A percentile compares a stretch with the other conserved stretches of the same genome.
Evolutionary conservation across 2,888 invertebrate species (phyloP).

Genomic region (Malacosoma neustria): DNA sequence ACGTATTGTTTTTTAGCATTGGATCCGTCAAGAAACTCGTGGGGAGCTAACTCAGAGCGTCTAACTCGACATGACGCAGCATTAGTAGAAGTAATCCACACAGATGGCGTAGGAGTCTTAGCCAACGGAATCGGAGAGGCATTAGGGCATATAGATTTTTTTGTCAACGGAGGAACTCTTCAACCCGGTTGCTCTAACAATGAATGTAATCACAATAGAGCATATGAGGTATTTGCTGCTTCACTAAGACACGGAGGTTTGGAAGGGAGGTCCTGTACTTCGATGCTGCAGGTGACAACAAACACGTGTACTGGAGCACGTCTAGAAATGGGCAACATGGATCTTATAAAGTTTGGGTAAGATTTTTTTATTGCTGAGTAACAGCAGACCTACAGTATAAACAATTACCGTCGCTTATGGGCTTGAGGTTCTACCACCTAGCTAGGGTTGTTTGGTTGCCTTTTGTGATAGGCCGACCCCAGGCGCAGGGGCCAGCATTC

Average conservation of each 20-base stretch:
- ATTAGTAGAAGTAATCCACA: constrained; percentile 52
- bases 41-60: constrained; percentile 26
- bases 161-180: constrained; percentile 87
- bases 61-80: constrained; percentile 28
- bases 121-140: constrained; percentile 79
- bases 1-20: constrained; percentile 30
- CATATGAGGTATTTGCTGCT: constrained; percentile 37
- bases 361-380: constrained; percentile 9
- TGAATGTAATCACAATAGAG: constrained; percentile 36
- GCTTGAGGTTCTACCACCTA: too few species aligned
- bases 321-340: constrained; percentile 30
- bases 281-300: constrained; percentile 19
- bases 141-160: constrained; percentile 90
- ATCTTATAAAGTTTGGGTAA: constrained; percentile 30
- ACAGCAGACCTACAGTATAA: too few species aligned
- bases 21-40: constrained; percentile 32
- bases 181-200: constrained; percentile 59
- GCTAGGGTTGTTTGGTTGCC: too few species aligned
- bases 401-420: too few species aligned
- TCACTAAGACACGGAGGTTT: constrained; percentile 23
- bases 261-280: constrained; percentile 26
- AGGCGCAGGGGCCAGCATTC: too few species aligned
- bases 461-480: too few species aligned
- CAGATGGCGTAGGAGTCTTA: constrained; percentile 30
- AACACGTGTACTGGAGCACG: constrained; percentile 29